Conservation (phyloP, 2,888 invertebrate genomes). For the Ennomos erosarius region DNA sequence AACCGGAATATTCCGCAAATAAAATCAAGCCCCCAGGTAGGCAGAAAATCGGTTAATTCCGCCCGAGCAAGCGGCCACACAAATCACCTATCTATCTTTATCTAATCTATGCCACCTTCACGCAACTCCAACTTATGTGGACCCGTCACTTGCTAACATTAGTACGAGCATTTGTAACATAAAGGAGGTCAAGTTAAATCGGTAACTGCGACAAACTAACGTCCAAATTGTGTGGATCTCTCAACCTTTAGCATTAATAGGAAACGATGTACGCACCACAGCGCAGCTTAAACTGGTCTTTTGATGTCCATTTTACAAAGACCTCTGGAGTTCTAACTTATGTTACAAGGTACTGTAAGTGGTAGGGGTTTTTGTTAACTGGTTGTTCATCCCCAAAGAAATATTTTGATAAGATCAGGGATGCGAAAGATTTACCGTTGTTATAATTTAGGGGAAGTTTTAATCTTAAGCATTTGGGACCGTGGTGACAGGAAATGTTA, state of each 20-base stretch:
- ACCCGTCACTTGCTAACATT: conserved; percentile 11
- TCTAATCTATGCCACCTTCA: conserved; percentile 32
- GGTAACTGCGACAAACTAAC: conserved; percentile 10
- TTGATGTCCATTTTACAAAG: conserved; percentile 22
- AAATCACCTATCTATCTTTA: conserved; percentile 32
- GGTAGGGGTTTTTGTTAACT: conserved; percentile 4
- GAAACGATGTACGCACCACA: background rate
- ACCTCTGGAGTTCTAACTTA: conserved; percentile 11
- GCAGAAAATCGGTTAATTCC: conserved; percentile 31
- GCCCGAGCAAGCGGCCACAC: conserved; percentile 27
- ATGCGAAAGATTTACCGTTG: conserved; percentile 50
- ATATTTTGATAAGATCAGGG: conserved; percentile 54
- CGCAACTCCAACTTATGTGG: conserved; percentile 10
- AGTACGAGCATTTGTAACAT: conserved; percentile 2
- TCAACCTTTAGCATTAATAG: conserved; percentile 9
- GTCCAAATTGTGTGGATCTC: conserved; percentile 11
- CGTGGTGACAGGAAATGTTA: conserved; percentile 6
- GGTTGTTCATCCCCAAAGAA: conserved; percentile 19
- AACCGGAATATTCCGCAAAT: conserved; percentile 19
- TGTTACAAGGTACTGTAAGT: background rate
- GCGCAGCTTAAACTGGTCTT: conserved; percentile 25
- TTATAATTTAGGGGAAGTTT: conserved; percentile 50
- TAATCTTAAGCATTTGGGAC: conserved; percentile 22
- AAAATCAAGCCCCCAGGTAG: conserved; percentile 25
- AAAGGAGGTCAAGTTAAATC: conserved; percentile 19